Conservation (phyloP, 2,113 vertebrate species). For the Opisthocomus hoazin region DNA sequence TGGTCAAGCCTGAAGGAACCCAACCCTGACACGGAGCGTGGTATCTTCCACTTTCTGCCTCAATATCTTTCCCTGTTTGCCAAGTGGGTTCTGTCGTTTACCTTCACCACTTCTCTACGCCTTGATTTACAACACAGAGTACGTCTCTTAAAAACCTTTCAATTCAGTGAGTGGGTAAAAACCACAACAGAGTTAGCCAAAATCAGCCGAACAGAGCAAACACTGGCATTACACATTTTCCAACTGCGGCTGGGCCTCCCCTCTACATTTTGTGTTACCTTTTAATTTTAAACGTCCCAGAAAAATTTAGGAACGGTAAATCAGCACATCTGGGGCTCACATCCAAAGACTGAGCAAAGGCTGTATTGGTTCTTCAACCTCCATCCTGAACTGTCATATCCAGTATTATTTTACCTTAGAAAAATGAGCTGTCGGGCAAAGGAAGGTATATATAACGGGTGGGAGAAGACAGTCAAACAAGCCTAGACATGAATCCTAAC, state of each 20-base stretch:
- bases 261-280: neutral
- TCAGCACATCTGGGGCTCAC: neutral
- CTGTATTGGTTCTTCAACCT: accelerated
- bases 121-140: neutral
- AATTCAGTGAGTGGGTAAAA: neutral
- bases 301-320: neutral
- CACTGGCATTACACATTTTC: neutral
- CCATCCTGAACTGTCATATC: neutral
- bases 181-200: neutral
- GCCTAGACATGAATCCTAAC: neutral
- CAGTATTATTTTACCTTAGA: neutral
- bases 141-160: accelerated
- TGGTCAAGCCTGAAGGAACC: neutral
- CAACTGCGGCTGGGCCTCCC: no score
- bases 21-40: neutral
- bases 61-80: neutral
- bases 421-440: neutral
- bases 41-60: neutral
- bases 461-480: neutral
- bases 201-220: neutral
- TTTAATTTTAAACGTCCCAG: neutral
- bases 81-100: neutral
- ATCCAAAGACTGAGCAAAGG: neutral
- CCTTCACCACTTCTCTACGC: neutral
- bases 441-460: no score